A percentile compares a stretch with the other conserved stretches of the same genome.
Evolutionary conservation across 2,113 vertebrate genomes (phyloP).

Genomic region (Zosterops pallidus): DNA sequence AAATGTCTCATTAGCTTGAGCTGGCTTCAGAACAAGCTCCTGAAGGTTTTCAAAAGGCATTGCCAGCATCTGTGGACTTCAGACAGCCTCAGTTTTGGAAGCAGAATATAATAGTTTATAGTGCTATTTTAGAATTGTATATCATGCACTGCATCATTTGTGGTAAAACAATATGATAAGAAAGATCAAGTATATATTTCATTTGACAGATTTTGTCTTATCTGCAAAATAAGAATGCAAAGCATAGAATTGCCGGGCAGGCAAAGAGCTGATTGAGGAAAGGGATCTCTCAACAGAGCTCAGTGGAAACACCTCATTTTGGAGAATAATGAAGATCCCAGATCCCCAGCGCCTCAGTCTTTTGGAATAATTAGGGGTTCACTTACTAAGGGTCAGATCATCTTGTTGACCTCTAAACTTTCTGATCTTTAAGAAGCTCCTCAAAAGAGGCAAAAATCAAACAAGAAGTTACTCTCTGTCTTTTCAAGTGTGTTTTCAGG

Average conservation of each 20-base stretch:
- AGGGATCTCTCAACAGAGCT: slow-evolving; percentile 59
- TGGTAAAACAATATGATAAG: background rate
- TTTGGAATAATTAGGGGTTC: slow-evolving; percentile 46
- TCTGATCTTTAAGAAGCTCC: slow-evolving; percentile 31
- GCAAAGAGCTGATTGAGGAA: slow-evolving; percentile 34
- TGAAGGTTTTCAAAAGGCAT: background rate
- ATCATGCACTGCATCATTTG: background rate
- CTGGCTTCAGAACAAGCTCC: background rate
- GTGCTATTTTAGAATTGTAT: background rate
- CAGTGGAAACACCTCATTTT: background rate
- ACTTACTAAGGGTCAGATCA: slow-evolving; percentile 42
- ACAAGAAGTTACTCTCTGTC: background rate
- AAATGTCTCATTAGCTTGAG: background rate
- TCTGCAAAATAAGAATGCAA: background rate
- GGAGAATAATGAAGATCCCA: slow-evolving; percentile 26
- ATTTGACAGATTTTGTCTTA: background rate
- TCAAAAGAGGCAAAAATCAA: background rate
- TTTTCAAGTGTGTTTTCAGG: background rate
- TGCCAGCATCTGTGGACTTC: background rate
- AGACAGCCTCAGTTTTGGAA: background rate
- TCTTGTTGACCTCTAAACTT: slow-evolving; percentile 22
- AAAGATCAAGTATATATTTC: background rate
- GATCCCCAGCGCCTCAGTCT: background rate
- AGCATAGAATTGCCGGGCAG: background rate
- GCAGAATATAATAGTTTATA: background rate